A percentile compares a stretch with the other conserved stretches of the same genome.
These are phyloP conservation scores for Villa cingulata DNA, from an alignment of 2,888 invertebrate species.

Conservation along the genomic window DNA sequence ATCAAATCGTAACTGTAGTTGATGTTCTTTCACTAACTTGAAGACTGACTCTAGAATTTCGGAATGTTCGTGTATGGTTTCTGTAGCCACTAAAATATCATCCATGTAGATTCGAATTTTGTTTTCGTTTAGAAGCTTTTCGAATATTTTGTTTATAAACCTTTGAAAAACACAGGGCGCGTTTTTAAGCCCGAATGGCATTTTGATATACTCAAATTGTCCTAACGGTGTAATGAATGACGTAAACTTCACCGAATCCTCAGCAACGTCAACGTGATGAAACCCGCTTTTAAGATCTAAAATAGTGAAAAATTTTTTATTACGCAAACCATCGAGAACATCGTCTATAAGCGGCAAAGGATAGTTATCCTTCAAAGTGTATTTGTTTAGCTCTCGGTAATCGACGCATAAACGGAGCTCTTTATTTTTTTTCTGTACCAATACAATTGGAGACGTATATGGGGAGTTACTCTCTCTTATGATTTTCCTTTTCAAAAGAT, in stretches of 20 bases:
- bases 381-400: conserved; percentile 19
- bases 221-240: background rate
- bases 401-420: conserved; percentile 19
- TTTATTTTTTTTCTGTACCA: conserved; percentile 20
- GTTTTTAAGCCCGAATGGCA: conserved; percentile 1
- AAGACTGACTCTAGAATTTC: background rate
- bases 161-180: background rate
- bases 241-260: background rate
- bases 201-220: conserved; percentile 1
- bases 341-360: conserved; percentile 30
- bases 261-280: background rate
- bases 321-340: conserved; percentile 12
- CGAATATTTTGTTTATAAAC: background rate
- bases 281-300: background rate
- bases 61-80: background rate
- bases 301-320: background rate
- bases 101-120: background rate
- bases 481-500: conserved; percentile 12
- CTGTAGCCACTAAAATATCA: conserved; percentile 3
- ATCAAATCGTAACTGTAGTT: background rate
- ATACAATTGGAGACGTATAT: conserved; percentile 7
- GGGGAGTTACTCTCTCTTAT: conserved; percentile 11
- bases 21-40: background rate
- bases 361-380: conserved; percentile 21
- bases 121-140: background rate